Evolutionary conservation across 2,113 vertebrate species (phyloP).

Genomic region (Paralichthys olivaceus): DNA sequence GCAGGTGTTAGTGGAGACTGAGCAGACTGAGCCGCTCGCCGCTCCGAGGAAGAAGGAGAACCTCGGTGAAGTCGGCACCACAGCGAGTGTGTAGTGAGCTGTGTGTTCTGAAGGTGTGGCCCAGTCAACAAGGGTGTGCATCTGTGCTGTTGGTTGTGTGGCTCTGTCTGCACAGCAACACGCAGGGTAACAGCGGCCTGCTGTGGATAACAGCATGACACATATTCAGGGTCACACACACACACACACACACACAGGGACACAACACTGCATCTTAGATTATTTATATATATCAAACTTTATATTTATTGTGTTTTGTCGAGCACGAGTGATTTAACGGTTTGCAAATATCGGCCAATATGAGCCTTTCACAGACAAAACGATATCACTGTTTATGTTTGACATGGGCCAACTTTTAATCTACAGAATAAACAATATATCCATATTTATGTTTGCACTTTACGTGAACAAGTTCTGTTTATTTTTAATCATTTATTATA

Average conservation of each 20-base stretch:
- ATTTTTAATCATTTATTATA: too few species aligned
- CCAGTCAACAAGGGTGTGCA: constrained; percentile 34
- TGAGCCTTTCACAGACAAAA: too few species aligned
- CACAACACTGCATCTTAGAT: background rate
- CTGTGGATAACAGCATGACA: constrained; percentile 1
- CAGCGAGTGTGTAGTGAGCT: constrained; percentile 5
- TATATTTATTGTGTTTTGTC: too few species aligned
- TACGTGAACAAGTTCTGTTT: too few species aligned
- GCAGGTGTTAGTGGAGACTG: constrained; percentile 54
- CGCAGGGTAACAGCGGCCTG: background rate
- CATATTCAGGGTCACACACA: background rate
- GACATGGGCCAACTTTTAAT: too few species aligned
- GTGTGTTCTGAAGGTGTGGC: constrained; percentile 37
- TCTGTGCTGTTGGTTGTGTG: background rate
- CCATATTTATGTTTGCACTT: too few species aligned
- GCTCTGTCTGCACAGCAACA: background rate
- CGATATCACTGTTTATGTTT: too few species aligned
- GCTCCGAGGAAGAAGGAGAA: background rate
- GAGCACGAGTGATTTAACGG: too few species aligned
- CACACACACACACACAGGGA: background rate
- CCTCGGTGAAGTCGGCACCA: background rate
- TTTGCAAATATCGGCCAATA: too few species aligned
- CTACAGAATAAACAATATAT: too few species aligned
- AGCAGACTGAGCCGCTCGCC: constrained; percentile 25
- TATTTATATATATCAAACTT: too few species aligned